These are phyloP conservation scores for Machimus rusticus DNA, from an alignment of 2,888 invertebrate genomes.

Conservation along the genomic window DNA sequence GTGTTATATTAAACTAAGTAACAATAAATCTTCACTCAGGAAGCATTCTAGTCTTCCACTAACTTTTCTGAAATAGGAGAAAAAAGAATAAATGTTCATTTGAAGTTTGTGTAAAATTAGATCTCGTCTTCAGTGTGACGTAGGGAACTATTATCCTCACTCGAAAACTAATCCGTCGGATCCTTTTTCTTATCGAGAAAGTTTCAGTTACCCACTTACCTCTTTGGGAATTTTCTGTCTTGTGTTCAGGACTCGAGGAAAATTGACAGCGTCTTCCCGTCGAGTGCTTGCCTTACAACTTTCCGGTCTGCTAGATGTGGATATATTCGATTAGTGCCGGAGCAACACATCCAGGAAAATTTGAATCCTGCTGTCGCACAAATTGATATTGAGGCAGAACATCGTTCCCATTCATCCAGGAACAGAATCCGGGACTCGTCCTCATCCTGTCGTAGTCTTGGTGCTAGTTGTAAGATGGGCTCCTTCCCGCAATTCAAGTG, in stretches of 20 bases:
- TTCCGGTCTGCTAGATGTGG: not conserved
- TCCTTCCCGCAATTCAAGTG: not conserved
- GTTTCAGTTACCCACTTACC: not conserved
- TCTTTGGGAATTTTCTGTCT: not conserved
- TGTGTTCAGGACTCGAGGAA: not conserved
- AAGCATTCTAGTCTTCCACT: not conserved
- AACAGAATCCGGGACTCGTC: not conserved
- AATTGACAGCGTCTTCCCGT: not conserved
- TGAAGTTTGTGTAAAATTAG: not conserved
- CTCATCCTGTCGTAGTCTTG: not conserved
- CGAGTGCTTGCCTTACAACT: not conserved
- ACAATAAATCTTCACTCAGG: not conserved
- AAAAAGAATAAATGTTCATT: not conserved
- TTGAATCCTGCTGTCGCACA: not conserved
- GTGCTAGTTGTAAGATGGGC: not conserved
- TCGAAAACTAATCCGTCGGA: not conserved
- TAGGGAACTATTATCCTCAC: not conserved
- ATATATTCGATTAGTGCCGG: not conserved
- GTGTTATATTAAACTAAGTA: not conserved
- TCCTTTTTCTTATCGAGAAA: not conserved
- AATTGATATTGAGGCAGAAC: not conserved
- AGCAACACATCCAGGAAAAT: not conserved
- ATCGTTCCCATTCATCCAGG: not conserved
- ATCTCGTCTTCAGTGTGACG: not conserved
- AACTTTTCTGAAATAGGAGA: not conserved